Evolutionary conservation across 2,888 invertebrate species (phyloP).

Genomic region (Drosophila seclusa): DNA sequence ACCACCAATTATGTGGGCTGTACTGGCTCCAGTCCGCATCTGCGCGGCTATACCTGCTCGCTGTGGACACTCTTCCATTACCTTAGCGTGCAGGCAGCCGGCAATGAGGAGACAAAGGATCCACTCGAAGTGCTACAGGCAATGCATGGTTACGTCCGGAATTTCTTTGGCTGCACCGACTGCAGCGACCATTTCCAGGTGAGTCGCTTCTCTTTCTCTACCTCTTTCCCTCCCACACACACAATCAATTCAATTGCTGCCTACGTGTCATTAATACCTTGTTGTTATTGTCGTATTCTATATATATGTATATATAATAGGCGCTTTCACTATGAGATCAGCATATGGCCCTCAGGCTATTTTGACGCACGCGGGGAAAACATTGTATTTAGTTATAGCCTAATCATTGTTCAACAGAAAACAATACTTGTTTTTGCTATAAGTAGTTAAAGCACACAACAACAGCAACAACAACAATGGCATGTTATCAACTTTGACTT

Average conservation of each 20-base stretch:
- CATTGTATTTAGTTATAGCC: not conserved
- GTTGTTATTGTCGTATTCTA: not conserved
- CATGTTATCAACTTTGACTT: not conserved
- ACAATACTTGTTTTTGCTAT: not conserved
- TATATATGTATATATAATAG: not conserved
- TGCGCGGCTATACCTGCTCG: constrained; percentile 96
- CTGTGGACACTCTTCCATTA: constrained; percentile 98
- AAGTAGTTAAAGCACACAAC: not conserved
- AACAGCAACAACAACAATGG: constrained; percentile 5
- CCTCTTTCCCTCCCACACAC: not conserved
- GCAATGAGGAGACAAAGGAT: constrained; percentile 85
- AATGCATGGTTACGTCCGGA: constrained; percentile 94
- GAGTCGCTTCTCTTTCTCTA: constrained; percentile 45
- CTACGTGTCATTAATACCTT: constrained; percentile 40
- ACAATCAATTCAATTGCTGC: not conserved
- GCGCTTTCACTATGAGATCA: constrained; percentile 53
- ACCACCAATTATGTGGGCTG: constrained; percentile 91
- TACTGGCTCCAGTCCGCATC: constrained; percentile 89
- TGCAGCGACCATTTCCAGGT: constrained; percentile 95
- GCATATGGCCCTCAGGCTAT: not conserved
- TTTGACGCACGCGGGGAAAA: not conserved
- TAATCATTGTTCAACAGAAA: not conserved
- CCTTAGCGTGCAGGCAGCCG: constrained; percentile 91
- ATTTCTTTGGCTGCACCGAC: constrained; percentile 97
- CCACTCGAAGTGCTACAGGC: constrained; percentile 91